Conservation (phyloP, 2,113 vertebrate genomes). For the Otis tarda region DNA sequence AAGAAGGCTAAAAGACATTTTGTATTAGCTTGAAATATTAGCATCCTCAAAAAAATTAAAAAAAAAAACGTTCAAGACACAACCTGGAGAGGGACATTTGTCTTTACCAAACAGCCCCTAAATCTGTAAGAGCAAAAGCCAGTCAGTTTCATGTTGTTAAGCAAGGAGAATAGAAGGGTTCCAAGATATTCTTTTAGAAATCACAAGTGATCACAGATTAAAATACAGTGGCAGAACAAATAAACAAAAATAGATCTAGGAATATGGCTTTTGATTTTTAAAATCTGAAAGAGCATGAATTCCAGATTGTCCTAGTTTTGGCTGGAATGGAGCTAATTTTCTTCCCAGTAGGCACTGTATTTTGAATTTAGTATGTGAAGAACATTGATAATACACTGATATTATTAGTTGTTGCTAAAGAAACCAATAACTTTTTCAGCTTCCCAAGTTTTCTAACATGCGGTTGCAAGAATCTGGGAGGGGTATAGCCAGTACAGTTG, state of each 20-base stretch:
- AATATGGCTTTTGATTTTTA: background rate
- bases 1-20: background rate
- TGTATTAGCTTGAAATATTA: background rate
- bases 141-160: fast-evolving
- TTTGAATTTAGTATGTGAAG: no score
- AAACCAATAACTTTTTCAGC: no score
- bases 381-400: no score
- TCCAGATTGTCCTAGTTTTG: background rate
- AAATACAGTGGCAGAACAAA: background rate
- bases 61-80: background rate
- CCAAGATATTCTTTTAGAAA: background rate
- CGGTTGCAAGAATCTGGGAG: no score
- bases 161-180: background rate
- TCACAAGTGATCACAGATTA: background rate
- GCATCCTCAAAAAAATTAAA: background rate
- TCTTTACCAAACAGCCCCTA: background rate
- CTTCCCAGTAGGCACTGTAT: no score
- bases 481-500: no score
- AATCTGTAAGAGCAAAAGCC: background rate
- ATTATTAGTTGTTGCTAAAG: no score
- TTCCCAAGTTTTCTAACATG: no score
- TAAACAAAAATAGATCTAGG: background rate
- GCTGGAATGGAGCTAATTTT: no score
- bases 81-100: background rate
- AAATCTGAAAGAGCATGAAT: background rate